Evolutionary conservation across 2,113 vertebrate species (phyloP).

Genomic region (Epinephelus lanceolatus): DNA sequence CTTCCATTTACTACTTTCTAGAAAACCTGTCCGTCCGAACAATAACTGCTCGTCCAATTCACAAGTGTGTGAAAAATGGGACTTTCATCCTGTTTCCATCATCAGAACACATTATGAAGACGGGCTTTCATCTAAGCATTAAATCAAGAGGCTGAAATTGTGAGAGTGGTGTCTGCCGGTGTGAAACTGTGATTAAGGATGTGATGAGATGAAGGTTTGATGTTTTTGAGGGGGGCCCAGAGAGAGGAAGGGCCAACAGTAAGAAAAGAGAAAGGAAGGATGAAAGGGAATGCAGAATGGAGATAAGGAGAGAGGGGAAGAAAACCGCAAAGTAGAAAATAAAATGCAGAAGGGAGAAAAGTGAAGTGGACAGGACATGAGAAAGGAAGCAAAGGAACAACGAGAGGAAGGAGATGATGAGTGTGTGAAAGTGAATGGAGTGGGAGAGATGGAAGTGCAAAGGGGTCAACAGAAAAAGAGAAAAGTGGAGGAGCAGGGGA

Average conservation of each 20-base stretch:
- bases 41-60: neutral
- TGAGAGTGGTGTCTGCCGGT: conserved; percentile 14
- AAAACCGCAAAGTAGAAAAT: conserved; percentile 8
- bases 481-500: neutral
- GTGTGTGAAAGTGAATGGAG: neutral
- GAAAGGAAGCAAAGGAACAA: neutral
- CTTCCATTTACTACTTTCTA: conserved; percentile 12
- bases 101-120: conserved; percentile 41
- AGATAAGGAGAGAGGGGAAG: conserved; percentile 18
- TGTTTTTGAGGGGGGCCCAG: neutral
- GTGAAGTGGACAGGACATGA: neutral
- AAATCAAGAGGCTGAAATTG: conserved; percentile 23
- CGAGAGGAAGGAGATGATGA: neutral
- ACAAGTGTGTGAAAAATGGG: neutral
- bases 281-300: conserved; percentile 56
- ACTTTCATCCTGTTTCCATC: conserved; percentile 43
- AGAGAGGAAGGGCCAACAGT: conserved; percentile 15
- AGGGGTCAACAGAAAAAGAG: neutral
- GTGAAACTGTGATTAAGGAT: conserved; percentile 35
- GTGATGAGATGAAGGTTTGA: conserved; percentile 48
- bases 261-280: conserved; percentile 14
- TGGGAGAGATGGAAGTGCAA: neutral
- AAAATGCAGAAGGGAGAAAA: neutral
- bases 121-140: conserved; percentile 39
- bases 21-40: neutral